These are phyloP conservation scores for Agrochola litura DNA, from an alignment of 2,888 invertebrate species.

Conservation along the genomic window DNA sequence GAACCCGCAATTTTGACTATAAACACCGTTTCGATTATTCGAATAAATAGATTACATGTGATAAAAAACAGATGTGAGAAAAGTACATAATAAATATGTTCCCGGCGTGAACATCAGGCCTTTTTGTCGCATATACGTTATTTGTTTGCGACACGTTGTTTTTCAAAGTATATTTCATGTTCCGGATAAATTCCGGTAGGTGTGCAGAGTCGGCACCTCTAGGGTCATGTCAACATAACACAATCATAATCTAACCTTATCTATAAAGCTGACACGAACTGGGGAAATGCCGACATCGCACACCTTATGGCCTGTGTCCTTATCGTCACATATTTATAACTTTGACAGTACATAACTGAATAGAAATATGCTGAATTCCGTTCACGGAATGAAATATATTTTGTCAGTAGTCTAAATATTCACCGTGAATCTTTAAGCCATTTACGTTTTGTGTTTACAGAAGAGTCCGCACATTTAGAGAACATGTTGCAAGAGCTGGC, in stretches of 20 bases:
- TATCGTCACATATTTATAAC: conserved; percentile 65
- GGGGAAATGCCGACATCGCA: conserved; percentile 55
- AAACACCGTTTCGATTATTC: conserved; percentile 17
- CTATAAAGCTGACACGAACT: conserved; percentile 61
- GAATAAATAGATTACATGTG: conserved; percentile 14
- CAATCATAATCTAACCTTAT: conserved; percentile 68
- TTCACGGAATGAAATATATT: conserved; percentile 7
- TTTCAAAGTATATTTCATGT: conserved; percentile 55
- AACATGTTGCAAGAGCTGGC: no score
- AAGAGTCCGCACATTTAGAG: no score
- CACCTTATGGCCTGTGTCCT: conserved; percentile 49
- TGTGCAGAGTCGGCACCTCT: conserved; percentile 56
- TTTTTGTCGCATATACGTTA: conserved; percentile 32
- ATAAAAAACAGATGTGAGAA: conserved; percentile 22
- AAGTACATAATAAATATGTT: conserved; percentile 14
- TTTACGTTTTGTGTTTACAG: no score
- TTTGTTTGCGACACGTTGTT: conserved; percentile 58
- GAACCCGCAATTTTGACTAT: conserved; percentile 14
- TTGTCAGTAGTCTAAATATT: conserved; percentile 10
- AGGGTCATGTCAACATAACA: conserved; percentile 67
- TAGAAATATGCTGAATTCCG: conserved; percentile 33
- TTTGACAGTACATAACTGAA: conserved; percentile 43
- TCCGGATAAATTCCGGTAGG: conserved; percentile 43
- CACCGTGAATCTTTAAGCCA: no score
- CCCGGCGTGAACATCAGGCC: conserved; percentile 8